Percentiles rank a stretch among this genome's conserved stretches.
phyloP scores from a whole-genome alignment of 2,797 vertebrate species.

The Gadopsis marmoratus region DNA sequence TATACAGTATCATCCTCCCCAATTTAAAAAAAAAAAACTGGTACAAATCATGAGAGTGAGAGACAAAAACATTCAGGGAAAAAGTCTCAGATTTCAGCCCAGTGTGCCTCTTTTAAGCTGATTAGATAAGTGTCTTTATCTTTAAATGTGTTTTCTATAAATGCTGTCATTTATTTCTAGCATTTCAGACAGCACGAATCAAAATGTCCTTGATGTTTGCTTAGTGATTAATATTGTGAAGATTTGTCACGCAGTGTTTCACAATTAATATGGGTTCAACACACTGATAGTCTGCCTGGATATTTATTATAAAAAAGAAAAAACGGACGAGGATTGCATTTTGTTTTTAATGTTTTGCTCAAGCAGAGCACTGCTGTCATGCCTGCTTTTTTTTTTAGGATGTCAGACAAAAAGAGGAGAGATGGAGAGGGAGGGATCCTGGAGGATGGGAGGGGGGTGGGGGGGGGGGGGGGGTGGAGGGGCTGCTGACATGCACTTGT shows the following conservation, averaged over 20 bases:
- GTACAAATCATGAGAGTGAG: conserved; percentile 34
- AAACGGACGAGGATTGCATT: conserved; percentile 82
- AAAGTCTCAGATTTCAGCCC: conserved; percentile 56
- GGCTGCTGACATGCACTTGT: conserved; percentile 95
- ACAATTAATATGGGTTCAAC: conserved; percentile 79
- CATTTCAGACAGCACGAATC: conserved; percentile 74
- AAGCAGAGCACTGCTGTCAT: conserved; percentile 86
- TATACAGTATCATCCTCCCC: conserved; percentile 37
- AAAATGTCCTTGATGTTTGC: conserved; percentile 77
- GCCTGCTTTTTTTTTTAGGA: conserved; percentile 82
- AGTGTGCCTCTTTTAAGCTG: conserved; percentile 55
- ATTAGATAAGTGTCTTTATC: conserved; percentile 72
- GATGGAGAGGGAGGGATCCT: conserved; percentile 84
- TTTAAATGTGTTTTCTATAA: conserved; percentile 70
- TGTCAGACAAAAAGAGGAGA: conserved; percentile 87
- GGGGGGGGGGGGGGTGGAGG: conserved; percentile 81
- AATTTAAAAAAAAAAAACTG: too few species aligned
- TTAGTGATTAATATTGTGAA: conserved; percentile 75
- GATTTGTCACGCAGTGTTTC: conserved; percentile 73
- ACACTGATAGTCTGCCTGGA: conserved; percentile 71
- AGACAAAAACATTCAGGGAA: conserved; percentile 44
- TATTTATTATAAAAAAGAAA: conserved; percentile 79
- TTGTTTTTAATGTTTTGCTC: conserved; percentile 86
- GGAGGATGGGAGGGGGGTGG: conserved; percentile 69
- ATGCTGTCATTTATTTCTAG: conserved; percentile 71